These are phyloP conservation scores for Trichomycterus rosablanca DNA, from an alignment of 2,113 vertebrate species.

Conservation along the genomic window DNA sequence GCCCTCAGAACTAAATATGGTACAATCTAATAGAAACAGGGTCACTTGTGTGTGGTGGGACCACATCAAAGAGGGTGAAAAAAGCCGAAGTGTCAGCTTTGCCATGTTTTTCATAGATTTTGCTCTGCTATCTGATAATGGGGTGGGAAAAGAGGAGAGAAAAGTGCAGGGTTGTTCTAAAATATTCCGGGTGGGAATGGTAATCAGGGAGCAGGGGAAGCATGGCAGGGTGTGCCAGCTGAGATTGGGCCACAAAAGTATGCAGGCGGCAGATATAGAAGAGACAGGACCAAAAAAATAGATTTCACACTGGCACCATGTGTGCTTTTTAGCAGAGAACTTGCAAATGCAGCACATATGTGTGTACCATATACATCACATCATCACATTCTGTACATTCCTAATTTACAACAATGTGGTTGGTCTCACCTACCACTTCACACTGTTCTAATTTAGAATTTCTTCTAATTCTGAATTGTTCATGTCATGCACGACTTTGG, in stretches of 20 bases:
- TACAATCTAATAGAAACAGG: neutral
- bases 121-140: slow-evolving; percentile 8
- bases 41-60: too few species aligned
- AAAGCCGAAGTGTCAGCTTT: neutral
- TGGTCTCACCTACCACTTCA: neutral
- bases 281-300: neutral
- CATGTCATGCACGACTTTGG: neutral
- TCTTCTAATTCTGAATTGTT: too few species aligned
- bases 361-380: neutral
- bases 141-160: too few species aligned
- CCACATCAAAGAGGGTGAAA: too few species aligned
- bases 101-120: slow-evolving; percentile 8
- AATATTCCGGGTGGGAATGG: slow-evolving; percentile 23
- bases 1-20: slow-evolving; percentile 4
- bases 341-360: neutral
- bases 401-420: too few species aligned
- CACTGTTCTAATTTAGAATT: too few species aligned
- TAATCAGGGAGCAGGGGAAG: slow-evolving; percentile 18
- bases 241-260: slow-evolving; percentile 13
- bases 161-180: slow-evolving; percentile 15
- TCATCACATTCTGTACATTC: neutral
- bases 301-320: slow-evolving; percentile 3
- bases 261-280: slow-evolving; percentile 15
- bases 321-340: too few species aligned
- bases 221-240: slow-evolving; percentile 18